phyloP scores from a whole-genome alignment of 1,140 invertebrate genomes.

The Drusus annulatus region DNA sequence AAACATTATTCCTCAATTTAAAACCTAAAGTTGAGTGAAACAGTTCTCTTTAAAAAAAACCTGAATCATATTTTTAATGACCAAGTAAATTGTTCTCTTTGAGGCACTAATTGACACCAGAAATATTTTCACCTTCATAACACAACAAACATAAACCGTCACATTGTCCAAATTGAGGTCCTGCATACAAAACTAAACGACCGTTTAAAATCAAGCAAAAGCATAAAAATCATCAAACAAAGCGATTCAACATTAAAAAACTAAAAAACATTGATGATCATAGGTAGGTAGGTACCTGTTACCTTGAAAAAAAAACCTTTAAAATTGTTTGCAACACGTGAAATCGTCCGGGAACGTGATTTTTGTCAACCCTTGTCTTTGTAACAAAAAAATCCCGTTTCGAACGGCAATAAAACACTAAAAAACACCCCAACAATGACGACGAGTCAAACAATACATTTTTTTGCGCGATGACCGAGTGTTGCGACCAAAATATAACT shows the following conservation, averaged over 20 bases:
- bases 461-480: slow-evolving; percentile 42
- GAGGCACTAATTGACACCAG: neutral
- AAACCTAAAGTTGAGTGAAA: no score
- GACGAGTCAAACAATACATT: slow-evolving; percentile 53
- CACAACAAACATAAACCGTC: slow-evolving; percentile 2
- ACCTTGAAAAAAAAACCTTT: slow-evolving; percentile 5
- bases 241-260: slow-evolving; percentile 1
- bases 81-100: neutral
- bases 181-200: neutral
- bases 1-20: no score
- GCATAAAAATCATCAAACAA: slow-evolving; percentile 4
- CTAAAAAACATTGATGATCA: neutral
- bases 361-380: slow-evolving; percentile 49
- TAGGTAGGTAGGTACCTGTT: neutral
- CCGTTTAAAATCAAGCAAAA: neutral
- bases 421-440: slow-evolving; percentile 53
- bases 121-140: neutral
- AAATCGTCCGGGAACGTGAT: neutral
- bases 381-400: slow-evolving; percentile 44
- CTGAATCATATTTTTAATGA: no score
- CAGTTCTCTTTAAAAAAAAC: no score
- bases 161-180: slow-evolving; percentile 13
- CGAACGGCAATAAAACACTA: slow-evolving; percentile 47
- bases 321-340: neutral
- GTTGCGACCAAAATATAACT: slow-evolving; percentile 55